Percentiles rank a stretch among this genome's conserved stretches.
Conservation (phyloP, 2,113 vertebrate genomes). For the Empidonax alnorum region DNA sequence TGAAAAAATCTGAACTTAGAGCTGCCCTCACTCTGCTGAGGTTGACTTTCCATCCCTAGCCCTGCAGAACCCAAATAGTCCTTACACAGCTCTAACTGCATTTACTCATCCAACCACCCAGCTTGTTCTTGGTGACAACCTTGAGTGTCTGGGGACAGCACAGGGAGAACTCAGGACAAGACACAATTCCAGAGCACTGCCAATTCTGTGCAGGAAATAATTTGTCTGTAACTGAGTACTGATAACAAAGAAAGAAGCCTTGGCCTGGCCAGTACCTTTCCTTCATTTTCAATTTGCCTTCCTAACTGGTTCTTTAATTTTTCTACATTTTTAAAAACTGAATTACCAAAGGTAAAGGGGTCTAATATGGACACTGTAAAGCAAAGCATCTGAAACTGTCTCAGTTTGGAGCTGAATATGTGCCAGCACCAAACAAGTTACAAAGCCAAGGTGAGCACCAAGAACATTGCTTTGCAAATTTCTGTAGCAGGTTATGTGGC, state of each 20-base stretch:
- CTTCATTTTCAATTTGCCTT: neutral
- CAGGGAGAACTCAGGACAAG: neutral
- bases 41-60: neutral
- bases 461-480: neutral
- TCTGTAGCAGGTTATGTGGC: neutral
- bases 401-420: neutral
- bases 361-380: neutral
- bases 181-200: neutral
- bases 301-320: neutral
- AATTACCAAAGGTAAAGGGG: neutral
- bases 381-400: neutral
- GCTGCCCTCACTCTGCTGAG: neutral
- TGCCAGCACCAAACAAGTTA: neutral
- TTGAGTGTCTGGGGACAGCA: neutral
- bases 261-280: neutral
- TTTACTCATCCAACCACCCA: neutral
- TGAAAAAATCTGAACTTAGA: neutral
- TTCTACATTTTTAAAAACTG: neutral
- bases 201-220: neutral
- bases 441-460: neutral
- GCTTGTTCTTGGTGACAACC: neutral
- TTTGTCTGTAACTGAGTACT: neutral
- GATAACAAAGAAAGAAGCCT: neutral
- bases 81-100: neutral
- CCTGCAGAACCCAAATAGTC: neutral